These are phyloP conservation scores for Liodrosophila aerea DNA, from an alignment of 2,888 invertebrate species.

Conservation along the genomic window DNA sequence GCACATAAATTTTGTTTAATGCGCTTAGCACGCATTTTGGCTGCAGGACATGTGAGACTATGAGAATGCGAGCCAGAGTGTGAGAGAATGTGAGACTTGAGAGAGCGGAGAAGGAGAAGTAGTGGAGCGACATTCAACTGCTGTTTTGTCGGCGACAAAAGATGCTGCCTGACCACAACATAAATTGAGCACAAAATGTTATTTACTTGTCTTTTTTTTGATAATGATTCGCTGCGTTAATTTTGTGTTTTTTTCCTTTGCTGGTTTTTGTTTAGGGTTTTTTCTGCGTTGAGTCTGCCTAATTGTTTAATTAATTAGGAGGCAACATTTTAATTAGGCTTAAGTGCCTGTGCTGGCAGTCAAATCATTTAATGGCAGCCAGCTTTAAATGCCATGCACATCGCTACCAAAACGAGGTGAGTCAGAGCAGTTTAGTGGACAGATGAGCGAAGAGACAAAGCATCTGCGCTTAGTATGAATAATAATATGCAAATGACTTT, in stretches of 20 bases:
- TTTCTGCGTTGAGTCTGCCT: slow-evolving; percentile 23
- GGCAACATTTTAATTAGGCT: slow-evolving; percentile 72
- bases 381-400: slow-evolving; percentile 55
- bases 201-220: slow-evolving; percentile 38
- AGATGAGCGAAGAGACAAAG: background rate
- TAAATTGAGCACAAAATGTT: slow-evolving; percentile 49
- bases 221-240: slow-evolving; percentile 53
- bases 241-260: slow-evolving; percentile 25
- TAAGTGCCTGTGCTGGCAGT: slow-evolving; percentile 59
- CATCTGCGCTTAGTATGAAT: no score
- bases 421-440: slow-evolving; percentile 13
- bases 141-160: slow-evolving; percentile 10
- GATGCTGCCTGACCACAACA: slow-evolving; percentile 42
- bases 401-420: slow-evolving; percentile 28
- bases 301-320: slow-evolving; percentile 74
- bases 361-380: slow-evolving; percentile 63
- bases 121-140: slow-evolving; percentile 18
- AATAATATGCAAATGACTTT: no score
- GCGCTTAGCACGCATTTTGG: slow-evolving; percentile 57
- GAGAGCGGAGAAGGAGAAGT: background rate
- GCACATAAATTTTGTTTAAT: slow-evolving; percentile 71
- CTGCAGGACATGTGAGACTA: slow-evolving; percentile 4
- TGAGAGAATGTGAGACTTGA: no score
- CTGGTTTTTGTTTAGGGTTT: slow-evolving; percentile 9
- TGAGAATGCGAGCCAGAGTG: background rate